Evolutionary conservation across 2,888 invertebrate species (phyloP).

Genomic region (Caenorhabditis wallacei): DNA sequence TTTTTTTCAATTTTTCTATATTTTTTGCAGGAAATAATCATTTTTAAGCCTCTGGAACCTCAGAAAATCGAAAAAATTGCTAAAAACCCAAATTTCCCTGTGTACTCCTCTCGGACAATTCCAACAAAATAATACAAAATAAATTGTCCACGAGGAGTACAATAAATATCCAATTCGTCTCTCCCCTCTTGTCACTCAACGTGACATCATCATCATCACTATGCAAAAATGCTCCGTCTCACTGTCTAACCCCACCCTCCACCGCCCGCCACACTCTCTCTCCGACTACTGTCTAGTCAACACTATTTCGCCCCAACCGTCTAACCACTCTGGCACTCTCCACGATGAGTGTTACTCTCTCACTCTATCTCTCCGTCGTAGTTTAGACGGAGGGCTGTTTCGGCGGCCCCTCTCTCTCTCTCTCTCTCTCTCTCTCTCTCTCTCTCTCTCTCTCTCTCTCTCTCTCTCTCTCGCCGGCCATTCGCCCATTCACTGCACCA

Average conservation of each 20-base stretch:
- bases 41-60: no score
- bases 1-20: no score
- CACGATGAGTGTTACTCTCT: slow-evolving; percentile 50
- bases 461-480: no score
- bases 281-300: slow-evolving; percentile 11
- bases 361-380: background rate
- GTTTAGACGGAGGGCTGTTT: slow-evolving; percentile 35
- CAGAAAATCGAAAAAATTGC: background rate
- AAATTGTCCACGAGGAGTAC: no score
- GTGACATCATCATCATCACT: no score
- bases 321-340: slow-evolving; percentile 34
- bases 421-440: slow-evolving; percentile 49
- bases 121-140: background rate
- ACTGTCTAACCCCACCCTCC: background rate
- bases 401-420: slow-evolving; percentile 61
- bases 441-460: no score
- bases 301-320: slow-evolving; percentile 26
- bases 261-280: background rate
- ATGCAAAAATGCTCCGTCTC: background rate
- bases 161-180: no score
- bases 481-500: no score
- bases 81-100: slow-evolving; percentile 1
- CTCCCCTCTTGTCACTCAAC: background rate
- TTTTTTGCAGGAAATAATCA: no score
- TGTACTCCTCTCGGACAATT: background rate